A percentile compares a stretch with the other conserved stretches of the same genome.
Conservation (phyloP, 2,113 vertebrate genomes). For the Engystomops pustulosus region DNA sequence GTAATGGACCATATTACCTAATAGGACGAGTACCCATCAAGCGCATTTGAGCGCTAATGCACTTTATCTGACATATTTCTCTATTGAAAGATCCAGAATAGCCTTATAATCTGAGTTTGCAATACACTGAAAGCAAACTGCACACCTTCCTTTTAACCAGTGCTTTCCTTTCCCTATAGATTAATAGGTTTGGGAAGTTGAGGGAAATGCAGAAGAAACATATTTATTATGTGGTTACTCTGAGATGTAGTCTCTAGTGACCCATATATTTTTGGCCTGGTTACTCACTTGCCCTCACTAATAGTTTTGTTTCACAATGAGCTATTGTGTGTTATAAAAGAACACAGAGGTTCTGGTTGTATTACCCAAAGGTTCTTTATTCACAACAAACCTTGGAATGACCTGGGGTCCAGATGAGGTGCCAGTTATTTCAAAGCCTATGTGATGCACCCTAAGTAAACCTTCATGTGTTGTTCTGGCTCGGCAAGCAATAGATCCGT, state of each 20-base stretch:
- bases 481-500: no score
- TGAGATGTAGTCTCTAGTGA: not conserved
- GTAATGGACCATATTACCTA: constrained; percentile 52
- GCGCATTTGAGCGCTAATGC: constrained; percentile 24
- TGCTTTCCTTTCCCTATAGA: not conserved
- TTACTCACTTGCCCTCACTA: not conserved
- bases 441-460: no score
- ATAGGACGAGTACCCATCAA: constrained; percentile 46
- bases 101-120: constrained; percentile 26
- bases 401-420: no score
- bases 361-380: not conserved
- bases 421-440: no score
- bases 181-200: not conserved
- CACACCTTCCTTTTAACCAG: not conserved
- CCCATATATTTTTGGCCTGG: not conserved
- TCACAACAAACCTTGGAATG: not conserved
- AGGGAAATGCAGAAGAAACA: not conserved
- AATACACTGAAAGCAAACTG: constrained; percentile 13
- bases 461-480: no score
- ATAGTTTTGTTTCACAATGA: not conserved
- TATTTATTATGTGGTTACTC: constrained; percentile 19
- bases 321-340: not conserved
- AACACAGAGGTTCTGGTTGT: not conserved
- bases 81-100: constrained; percentile 32
- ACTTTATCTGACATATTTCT: constrained; percentile 34